Base-by-base conservation (phyloP, 2,113 vertebrate genomes). In the Heterotilapia buettikoferi region DNA sequence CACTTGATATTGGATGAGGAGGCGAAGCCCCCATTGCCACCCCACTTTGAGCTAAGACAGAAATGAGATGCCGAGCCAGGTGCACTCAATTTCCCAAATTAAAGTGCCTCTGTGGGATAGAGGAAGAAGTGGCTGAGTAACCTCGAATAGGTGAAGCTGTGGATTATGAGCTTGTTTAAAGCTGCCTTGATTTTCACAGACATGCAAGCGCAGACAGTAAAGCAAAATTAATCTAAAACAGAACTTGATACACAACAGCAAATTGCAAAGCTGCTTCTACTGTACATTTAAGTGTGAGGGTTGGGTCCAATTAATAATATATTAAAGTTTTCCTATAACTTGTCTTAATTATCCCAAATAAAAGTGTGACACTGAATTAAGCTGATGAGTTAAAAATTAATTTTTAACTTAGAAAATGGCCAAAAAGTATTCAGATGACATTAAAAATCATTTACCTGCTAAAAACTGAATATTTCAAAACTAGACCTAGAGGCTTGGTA, bases 1-100 rank as follows among this genome's bases (percentile, higher is more conserved):
- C 29, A 63, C 82, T 66, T 53, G 47, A 85, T 66, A 33, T 26
- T 6, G 45, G 78, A 79, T 54, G 80, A 76, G 84, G 26, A 54
- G 33, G 68, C 4, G 6, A 26, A 82, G 63, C 19, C 54, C 19
- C 24, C 0, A 13, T 31, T 78, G 29, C 40, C 81, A 43, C 36
- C 85, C 29, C 80, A 76, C 86, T 92, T 57, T 12, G 47, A 73
- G 43, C 79, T 83, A 57, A 91, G 85, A 45, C 52, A 6, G 80
- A 71, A 85, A 92, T 89, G 81, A 92, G 83, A 93, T 90, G 84
- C 84, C 2, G 36, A 80, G 59, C 61, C 82, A 1, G 11, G 45
- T 45, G 54, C 84, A 66, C 82, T 91, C 86, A 81, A 76, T 91
- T 87, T 84, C 66, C 76, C 50, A 93, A 88, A 87, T 87, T 87